Conservation (phyloP, 2,113 vertebrate species). For the Thamnaconus septentrionalis region DNA sequence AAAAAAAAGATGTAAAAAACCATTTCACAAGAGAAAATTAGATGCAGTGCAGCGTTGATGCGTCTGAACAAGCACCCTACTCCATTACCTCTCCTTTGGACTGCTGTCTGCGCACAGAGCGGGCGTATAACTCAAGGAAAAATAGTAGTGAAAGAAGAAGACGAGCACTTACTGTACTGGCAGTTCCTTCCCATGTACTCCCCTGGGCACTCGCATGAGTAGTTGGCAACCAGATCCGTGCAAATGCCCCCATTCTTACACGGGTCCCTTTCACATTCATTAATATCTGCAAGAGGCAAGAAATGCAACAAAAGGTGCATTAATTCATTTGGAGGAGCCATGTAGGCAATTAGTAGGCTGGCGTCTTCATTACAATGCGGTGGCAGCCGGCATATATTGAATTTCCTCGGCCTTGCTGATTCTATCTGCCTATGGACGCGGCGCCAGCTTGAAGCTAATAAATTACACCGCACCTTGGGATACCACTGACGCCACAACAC, state of each 20-base stretch:
- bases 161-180: conserved; percentile 89
- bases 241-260: conserved; percentile 97
- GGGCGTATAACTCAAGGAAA: conserved; percentile 10
- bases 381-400: conserved; percentile 46
- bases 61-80: too few relatives aligned
- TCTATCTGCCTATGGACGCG: conserved; percentile 38
- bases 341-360: conserved; percentile 51
- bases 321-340: conserved; percentile 46
- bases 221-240: conserved; percentile 94
- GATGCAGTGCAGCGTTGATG: too few relatives aligned
- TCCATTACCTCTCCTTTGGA: too few relatives aligned
- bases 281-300: conserved; percentile 84
- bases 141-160: conserved; percentile 16
- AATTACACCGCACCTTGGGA: conserved; percentile 38
- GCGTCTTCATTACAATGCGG: conserved; percentile 62
- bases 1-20: too few relatives aligned
- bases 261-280: conserved; percentile 93
- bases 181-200: conserved; percentile 99
- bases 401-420: conserved; percentile 55
- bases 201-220: conserved; percentile 96
- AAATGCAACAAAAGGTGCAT: conserved; percentile 29
- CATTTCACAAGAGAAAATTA: too few relatives aligned
- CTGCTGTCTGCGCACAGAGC: too few relatives aligned
- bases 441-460: conserved; percentile 38
- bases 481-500: conserved; percentile 11